Base-by-base conservation (phyloP, 2,888 invertebrate species). In the Dinocampus coccinellae region DNA sequence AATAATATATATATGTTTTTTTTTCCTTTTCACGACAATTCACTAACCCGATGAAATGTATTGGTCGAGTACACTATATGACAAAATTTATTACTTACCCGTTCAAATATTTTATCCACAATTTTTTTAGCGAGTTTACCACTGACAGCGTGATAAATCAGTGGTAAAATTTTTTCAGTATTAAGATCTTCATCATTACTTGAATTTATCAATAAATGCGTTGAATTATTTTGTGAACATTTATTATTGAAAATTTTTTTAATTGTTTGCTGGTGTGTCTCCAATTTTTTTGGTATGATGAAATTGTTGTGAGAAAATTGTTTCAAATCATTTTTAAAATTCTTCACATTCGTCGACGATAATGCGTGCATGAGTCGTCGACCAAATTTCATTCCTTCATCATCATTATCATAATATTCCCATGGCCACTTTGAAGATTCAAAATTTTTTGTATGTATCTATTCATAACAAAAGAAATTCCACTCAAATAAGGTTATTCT, bases 61-160 rank as follows among this genome's bases (percentile, higher is more conserved):
- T n/a, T n/a, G n/a, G n/a, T n/a, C n/a, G n/a, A n/a, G n/a, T n/a
- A n/a, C n/a, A n/a, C n/a, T n/a, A 33, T 29, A 33, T 20, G 22
- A 13, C 29, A 42, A 10, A 29, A 52, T 29, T n/a, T 65, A 42
- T 29, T 36, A 11, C 20, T 11, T 76, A 84, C 85, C 75, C 82
- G 77, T 52, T 81, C 78, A 65, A 83, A 81, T 65, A 85, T 83
- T 36, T 77, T 79, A 24, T 83, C 79, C 22, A 84, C 83, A 34
- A 85, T 85, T 73, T 82, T 81, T 11, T 78, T 81, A 7, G 84
- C 83, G n/a, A 85, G 74, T 34, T 83, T 81, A 1, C 83, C 85
- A 26, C 76, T 78, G 9, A 80, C 62, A 11, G 83, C 82, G 33
- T 77, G 64, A 53, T 80, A 76, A 69, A 84, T 82, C 60, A 82